These are phyloP conservation scores for Ennomos erosarius DNA, from an alignment of 2,888 invertebrate genomes.

Conservation along the genomic window DNA sequence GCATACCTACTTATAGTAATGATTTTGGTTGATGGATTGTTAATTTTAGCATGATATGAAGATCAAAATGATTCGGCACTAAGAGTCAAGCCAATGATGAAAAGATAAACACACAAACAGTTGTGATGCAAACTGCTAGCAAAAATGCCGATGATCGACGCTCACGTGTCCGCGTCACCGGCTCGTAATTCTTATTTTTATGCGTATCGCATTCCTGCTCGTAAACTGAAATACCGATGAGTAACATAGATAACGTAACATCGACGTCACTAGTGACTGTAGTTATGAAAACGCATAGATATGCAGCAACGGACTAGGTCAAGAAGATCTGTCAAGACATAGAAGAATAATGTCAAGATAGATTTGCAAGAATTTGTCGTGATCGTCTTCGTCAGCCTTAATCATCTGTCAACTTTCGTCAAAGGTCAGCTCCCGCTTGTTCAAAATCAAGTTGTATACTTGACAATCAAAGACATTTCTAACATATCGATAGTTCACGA, in stretches of 20 bases:
- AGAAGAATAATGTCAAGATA: too few species aligned
- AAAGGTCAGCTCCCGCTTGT: too few species aligned
- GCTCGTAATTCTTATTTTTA: conserved; percentile 26
- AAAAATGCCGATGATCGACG: conserved; percentile 13
- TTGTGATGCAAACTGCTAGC: conserved; percentile 20
- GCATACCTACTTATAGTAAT: too few species aligned
- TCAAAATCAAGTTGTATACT: too few species aligned
- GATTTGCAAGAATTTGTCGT: too few species aligned
- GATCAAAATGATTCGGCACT: conserved; percentile 11
- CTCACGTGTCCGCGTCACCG: conserved; percentile 16
- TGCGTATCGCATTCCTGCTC: conserved; percentile 23
- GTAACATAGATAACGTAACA: conserved; percentile 24
- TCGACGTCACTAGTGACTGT: conserved; percentile 19
- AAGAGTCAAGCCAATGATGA: conserved; percentile 11
- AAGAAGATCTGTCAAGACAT: too few species aligned
- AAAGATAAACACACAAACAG: conserved; percentile 15
- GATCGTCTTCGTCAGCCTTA: too few species aligned
- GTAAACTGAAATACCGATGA: conserved; percentile 29
- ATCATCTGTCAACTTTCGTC: too few species aligned
- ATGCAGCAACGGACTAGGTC: too few species aligned
- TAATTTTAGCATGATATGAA: conserved; percentile 3
- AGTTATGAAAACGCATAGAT: neutral
- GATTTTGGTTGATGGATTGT: neutral
- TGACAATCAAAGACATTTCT: too few species aligned
- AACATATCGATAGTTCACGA: too few species aligned